These are phyloP conservation scores for Allophyes oxyacanthae DNA, from an alignment of 2,888 invertebrate genomes.

Conservation along the genomic window DNA sequence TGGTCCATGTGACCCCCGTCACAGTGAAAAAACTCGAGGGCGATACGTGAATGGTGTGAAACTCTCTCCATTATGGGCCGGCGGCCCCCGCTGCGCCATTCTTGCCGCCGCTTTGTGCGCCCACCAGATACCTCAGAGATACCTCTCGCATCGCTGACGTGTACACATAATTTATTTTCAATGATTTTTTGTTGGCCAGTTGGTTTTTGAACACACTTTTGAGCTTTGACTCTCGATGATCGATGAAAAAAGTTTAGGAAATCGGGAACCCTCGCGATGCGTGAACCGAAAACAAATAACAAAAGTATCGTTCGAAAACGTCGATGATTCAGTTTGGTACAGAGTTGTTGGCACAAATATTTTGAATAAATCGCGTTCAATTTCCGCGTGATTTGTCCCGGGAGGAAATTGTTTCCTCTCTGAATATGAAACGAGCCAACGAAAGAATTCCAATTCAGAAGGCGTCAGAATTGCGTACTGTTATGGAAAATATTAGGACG, in stretches of 20 bases:
- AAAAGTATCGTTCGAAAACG: slow-evolving; percentile 50
- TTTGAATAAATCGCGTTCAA: slow-evolving; percentile 72
- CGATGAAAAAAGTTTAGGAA: slow-evolving; percentile 67
- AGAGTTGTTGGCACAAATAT: slow-evolving; percentile 71
- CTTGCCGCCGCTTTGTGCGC: slow-evolving; percentile 73
- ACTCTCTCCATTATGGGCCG: slow-evolving; percentile 73
- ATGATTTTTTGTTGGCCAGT: slow-evolving; percentile 73
- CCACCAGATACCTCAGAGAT: slow-evolving; percentile 64
- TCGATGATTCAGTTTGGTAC: slow-evolving; percentile 21
- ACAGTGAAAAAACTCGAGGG: slow-evolving; percentile 70
- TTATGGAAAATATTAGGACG: slow-evolving; percentile 70
- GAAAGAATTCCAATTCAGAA: slow-evolving; percentile 55
- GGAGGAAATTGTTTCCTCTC: slow-evolving; percentile 65
- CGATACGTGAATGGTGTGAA: slow-evolving; percentile 81
- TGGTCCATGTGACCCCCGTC: slow-evolving; percentile 76
- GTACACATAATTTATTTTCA: slow-evolving; percentile 77
- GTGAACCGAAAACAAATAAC: slow-evolving; percentile 63
- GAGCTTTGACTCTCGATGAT: slow-evolving; percentile 67
- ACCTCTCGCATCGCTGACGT: slow-evolving; percentile 68
- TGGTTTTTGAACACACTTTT: slow-evolving; percentile 66
- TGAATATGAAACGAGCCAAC: slow-evolving; percentile 71
- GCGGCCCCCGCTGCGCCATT: slow-evolving; percentile 80
- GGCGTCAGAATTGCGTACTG: slow-evolving; percentile 63
- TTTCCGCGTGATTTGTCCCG: slow-evolving; percentile 73
- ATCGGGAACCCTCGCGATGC: slow-evolving; percentile 59